These are phyloP conservation scores for Premnoplex brunnescens DNA, from an alignment of 2,797 vertebrate genomes.

Conservation along the genomic window DNA sequence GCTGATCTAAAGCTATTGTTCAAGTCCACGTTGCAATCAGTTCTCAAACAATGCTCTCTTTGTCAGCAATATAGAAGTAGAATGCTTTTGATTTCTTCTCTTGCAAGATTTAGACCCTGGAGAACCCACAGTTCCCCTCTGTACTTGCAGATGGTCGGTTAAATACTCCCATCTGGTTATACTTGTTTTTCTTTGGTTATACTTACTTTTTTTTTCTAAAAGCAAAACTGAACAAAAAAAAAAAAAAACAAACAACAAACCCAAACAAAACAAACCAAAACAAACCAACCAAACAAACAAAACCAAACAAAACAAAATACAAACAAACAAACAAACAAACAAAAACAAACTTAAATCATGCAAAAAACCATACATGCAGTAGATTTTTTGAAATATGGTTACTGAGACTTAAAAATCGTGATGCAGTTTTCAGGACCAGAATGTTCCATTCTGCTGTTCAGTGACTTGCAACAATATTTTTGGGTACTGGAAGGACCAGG, in stretches of 20 bases:
- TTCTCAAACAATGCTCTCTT: constrained; percentile 44
- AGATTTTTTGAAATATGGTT: not conserved
- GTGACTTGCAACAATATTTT: not conserved
- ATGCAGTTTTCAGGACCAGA: not conserved
- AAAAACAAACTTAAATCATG: not conserved
- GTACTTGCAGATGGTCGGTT: constrained; percentile 42
- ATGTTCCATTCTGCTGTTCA: not conserved
- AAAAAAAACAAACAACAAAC: no score
- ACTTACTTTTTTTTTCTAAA: not conserved
- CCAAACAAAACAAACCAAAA: no score
- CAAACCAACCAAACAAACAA: not conserved
- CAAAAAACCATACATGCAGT: rapidly evolving
- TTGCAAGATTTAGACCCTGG: constrained; percentile 17
- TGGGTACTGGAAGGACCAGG: not conserved
- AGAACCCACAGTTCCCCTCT: constrained; percentile 9
- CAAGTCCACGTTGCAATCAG: constrained; percentile 21
- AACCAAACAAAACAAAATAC: no score
- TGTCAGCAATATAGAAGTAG: constrained; percentile 31
- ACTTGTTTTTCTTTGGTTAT: not conserved
- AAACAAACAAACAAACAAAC: not conserved
- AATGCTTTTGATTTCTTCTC: constrained; percentile 51
- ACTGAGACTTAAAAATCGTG: not conserved
- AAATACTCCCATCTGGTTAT: constrained; percentile 47
- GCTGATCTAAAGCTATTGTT: constrained; percentile 53
- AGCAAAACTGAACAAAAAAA: not conserved